These are phyloP conservation scores for Drosophila cardini DNA, from an alignment of 1,140 invertebrate genomes.

Conservation along the genomic window DNA sequence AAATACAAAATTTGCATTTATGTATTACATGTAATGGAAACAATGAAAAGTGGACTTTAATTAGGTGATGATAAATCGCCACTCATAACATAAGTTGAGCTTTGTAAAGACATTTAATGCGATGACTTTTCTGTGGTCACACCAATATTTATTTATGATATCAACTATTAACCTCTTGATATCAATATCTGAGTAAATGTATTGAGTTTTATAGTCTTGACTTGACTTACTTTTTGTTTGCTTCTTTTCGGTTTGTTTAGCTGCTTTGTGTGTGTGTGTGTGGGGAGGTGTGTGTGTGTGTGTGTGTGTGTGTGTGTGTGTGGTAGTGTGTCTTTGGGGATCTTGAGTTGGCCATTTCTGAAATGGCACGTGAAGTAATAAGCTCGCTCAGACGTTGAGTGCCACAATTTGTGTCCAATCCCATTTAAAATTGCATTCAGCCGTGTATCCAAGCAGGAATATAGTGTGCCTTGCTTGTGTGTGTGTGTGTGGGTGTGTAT, in stretches of 20 bases:
- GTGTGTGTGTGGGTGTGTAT: neutral
- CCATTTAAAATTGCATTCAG: slow-evolving; percentile 49
- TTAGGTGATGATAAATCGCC: too few species aligned
- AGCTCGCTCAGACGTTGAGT: slow-evolving; percentile 32
- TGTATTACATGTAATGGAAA: too few species aligned
- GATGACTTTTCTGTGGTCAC: neutral
- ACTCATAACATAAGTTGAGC: too few species aligned
- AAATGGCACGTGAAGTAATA: slow-evolving; percentile 34
- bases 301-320: too few species aligned
- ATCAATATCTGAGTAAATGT: slow-evolving; percentile 1
- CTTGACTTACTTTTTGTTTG: neutral
- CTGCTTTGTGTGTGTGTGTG: neutral
- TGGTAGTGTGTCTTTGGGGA: slow-evolving; percentile 15
- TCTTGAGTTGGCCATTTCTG: slow-evolving; percentile 12
- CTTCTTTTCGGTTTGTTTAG: neutral
- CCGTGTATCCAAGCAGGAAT: slow-evolving; percentile 2
- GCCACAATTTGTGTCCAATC: slow-evolving; percentile 52
- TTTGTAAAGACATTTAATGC: neutral
- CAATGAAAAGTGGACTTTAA: too few species aligned
- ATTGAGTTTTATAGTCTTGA: slow-evolving; percentile 5
- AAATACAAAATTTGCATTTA: too few species aligned
- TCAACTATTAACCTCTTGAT: slow-evolving; percentile 3
- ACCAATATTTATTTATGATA: neutral
- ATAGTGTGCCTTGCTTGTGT: neutral
- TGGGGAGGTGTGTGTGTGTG: too few species aligned